Percentiles rank a stretch among this genome's conserved stretches.
These are phyloP conservation scores for Drosophila burlai DNA, from an alignment of 1,140 invertebrate species.

Conservation along the genomic window DNA sequence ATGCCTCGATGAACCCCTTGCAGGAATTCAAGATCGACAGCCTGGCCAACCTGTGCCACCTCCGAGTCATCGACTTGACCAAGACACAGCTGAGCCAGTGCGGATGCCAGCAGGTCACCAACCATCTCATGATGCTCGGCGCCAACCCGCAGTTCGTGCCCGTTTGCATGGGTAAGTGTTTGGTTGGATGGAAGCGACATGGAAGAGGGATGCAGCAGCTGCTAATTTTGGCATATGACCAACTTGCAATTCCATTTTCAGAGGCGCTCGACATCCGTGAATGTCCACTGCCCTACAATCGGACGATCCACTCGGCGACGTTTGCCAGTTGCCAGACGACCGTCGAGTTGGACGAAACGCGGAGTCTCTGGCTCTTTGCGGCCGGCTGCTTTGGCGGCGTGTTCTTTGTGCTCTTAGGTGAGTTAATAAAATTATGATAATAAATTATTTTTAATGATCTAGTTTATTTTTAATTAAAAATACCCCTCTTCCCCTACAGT, in stretches of 20 bases:
- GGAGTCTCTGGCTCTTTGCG: conserved; percentile 62
- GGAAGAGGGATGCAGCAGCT: conserved; percentile 42
- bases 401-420: conserved; percentile 60
- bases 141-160: conserved; percentile 72
- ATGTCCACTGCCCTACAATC: conserved; percentile 82
- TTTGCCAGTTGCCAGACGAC: conserved; percentile 63
- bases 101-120: conserved; percentile 71
- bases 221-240: conserved; percentile 74
- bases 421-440: conserved; percentile 1
- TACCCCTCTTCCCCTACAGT: conserved; percentile 34
- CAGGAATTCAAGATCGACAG: conserved; percentile 56
- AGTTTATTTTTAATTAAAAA: neutral
- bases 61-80: conserved; percentile 77
- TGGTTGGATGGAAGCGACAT: conserved; percentile 1
- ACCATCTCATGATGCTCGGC: conserved; percentile 67
- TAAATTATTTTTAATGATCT: neutral
- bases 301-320: conserved; percentile 68
- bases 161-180: conserved; percentile 75
- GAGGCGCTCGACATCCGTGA: conserved; percentile 58
- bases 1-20: conserved; percentile 78
- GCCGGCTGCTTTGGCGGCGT: conserved; percentile 68
- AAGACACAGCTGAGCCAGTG: conserved; percentile 65
- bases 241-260: conserved; percentile 58
- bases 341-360: conserved; percentile 50
- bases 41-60: conserved; percentile 76